Conservation (phyloP, 2,113 vertebrate genomes). For the Chrysochloris asiatica region DNA sequence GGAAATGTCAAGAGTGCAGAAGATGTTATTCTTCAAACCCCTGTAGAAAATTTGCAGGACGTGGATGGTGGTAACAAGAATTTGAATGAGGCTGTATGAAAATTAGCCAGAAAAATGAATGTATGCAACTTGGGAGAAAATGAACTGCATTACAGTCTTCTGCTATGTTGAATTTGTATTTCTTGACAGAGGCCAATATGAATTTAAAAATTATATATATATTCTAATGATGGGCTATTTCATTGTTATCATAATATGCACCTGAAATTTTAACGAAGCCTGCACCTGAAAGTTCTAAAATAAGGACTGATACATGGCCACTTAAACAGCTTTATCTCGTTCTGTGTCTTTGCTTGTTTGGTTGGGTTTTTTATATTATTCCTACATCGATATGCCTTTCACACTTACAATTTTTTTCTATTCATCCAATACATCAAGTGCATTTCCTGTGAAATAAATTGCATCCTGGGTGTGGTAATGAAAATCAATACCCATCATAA, state of each 20-base stretch:
- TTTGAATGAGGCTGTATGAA: constrained; percentile 70
- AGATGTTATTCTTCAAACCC: constrained; percentile 60
- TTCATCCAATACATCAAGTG: not conserved
- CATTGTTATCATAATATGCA: not conserved
- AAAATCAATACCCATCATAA: rapidly evolving
- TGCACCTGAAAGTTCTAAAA: not conserved
- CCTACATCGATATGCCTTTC: not conserved
- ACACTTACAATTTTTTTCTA: too few relatives aligned
- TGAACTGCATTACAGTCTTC: not conserved
- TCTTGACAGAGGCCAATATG: not conserved
- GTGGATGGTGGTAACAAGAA: constrained; percentile 20
- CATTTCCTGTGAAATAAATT: not conserved
- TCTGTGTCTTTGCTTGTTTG: too few relatives aligned
- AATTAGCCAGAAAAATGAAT: constrained; percentile 34
- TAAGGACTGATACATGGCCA: not conserved
- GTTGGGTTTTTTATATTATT: not conserved
- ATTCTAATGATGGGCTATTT: too few relatives aligned
- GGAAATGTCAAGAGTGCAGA: constrained; percentile 70
- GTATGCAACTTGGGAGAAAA: not conserved
- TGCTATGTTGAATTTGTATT: not conserved
- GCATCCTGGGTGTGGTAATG: too few relatives aligned
- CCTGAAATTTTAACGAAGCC: not conserved
- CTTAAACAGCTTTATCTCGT: not conserved
- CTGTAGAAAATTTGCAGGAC: constrained; percentile 32
- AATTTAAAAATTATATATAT: too few relatives aligned